These are phyloP conservation scores for Channa striata DNA, from an alignment of 2,797 vertebrate species.

Conservation along the genomic window DNA sequence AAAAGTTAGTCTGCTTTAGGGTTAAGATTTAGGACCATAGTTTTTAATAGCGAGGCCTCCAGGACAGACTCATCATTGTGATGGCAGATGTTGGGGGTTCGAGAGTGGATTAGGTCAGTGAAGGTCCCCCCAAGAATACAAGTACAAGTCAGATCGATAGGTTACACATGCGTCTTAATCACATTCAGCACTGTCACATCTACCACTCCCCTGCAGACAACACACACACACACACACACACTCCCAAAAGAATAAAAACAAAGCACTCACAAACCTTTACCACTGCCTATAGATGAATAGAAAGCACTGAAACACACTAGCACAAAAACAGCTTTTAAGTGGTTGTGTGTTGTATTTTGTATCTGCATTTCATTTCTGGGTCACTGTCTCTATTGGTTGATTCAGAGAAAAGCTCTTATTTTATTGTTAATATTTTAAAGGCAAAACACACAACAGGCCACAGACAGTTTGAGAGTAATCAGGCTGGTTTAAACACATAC, in stretches of 20 bases:
- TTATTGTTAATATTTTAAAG: background rate
- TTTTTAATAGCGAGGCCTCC: background rate
- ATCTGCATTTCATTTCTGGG: background rate
- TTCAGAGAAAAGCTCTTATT: background rate
- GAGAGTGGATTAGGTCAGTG: background rate
- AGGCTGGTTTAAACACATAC: background rate
- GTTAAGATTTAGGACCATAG: background rate
- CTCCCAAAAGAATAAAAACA: constrained; percentile 36
- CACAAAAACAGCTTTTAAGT: background rate
- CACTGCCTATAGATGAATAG: constrained; percentile 24
- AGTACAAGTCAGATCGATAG: background rate
- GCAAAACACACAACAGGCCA: background rate
- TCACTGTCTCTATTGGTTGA: background rate
- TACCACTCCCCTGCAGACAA: constrained; percentile 3
- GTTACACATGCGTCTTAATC: constrained; percentile 1
- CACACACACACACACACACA: background rate
- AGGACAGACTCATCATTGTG: background rate
- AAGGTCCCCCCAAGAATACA: background rate
- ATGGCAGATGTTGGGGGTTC: background rate
- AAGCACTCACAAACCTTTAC: constrained; percentile 27
- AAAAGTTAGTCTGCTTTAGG: background rate
- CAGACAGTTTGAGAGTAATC: background rate
- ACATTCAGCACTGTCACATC: constrained; percentile 12
- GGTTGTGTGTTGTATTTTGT: background rate
- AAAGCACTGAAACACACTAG: constrained; percentile 6